These are phyloP conservation scores for Leucopternis melanops DNA, from an alignment of 2,113 vertebrate species.

Conservation along the genomic window DNA sequence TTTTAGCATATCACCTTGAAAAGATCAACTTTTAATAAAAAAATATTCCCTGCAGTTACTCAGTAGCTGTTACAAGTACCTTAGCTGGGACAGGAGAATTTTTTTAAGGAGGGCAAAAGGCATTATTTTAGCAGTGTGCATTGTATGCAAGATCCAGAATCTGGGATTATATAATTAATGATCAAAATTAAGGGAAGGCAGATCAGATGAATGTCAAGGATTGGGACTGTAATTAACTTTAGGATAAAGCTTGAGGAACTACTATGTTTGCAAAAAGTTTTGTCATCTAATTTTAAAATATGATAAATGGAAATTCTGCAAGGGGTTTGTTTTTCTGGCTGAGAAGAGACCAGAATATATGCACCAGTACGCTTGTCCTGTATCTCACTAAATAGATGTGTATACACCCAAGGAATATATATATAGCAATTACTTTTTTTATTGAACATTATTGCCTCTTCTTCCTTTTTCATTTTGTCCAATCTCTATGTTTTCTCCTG, in stretches of 20 bases:
- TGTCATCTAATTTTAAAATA: not conserved
- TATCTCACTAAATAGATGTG: not conserved
- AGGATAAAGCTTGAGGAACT: not conserved
- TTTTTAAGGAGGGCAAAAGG: not conserved
- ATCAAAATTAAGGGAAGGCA: not conserved
- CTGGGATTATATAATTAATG: not conserved
- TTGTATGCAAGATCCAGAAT: not conserved
- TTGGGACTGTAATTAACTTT: not conserved
- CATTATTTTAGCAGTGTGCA: not conserved
- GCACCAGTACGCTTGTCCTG: not conserved
- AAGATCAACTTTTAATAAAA: not conserved
- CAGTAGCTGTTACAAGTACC: not conserved
- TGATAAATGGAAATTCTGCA: not conserved
- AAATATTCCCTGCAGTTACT: not conserved
- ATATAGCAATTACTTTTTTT: not conserved
- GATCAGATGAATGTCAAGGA: not conserved
- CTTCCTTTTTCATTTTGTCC: not conserved
- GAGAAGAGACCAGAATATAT: not conserved
- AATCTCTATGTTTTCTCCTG: not conserved
- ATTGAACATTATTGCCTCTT: not conserved
- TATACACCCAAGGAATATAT: not conserved
- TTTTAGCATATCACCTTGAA: not conserved
- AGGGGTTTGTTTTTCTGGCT: not conserved
- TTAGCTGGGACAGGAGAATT: not conserved
- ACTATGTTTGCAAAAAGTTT: not conserved